Evolutionary conservation across 2,113 vertebrate genomes (phyloP).

Genomic region (Crotalus tigris): DNA sequence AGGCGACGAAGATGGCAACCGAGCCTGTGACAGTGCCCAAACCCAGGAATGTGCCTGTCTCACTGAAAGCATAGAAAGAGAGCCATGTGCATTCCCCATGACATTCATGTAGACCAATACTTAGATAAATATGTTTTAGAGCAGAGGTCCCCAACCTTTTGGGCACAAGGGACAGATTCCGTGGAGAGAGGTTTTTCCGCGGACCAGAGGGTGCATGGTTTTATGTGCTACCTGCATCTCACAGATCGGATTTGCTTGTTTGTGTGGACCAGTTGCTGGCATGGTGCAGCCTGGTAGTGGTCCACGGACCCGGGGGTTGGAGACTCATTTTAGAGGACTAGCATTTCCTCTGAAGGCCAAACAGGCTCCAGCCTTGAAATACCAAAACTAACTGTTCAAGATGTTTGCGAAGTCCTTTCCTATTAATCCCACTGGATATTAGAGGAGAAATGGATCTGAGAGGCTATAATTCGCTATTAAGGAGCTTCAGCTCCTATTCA

Average conservation of each 20-base stretch:
- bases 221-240: too few species aligned
- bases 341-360: not conserved
- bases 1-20: constrained; percentile 90
- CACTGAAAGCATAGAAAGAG: constrained; percentile 67
- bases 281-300: too few species aligned
- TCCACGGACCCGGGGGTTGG: too few species aligned
- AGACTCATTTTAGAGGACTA: not conserved
- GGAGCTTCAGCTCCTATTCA: not conserved
- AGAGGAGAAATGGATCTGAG: not conserved
- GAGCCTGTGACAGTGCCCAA: constrained; percentile 94
- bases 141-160: too few species aligned
- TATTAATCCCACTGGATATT: not conserved
- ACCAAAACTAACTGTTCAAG: not conserved
- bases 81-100: not conserved
- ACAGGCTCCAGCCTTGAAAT: not conserved
- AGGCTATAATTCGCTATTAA: not conserved
- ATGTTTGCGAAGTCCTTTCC: not conserved
- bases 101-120: not conserved
- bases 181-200: too few species aligned
- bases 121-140: not conserved
- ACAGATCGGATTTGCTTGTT: too few species aligned
- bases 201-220: too few species aligned
- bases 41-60: constrained; percentile 92
- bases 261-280: too few species aligned
- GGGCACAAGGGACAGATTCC: too few species aligned